Base-by-base conservation (phyloP, 2,888 invertebrate species). In the Punctoribates punctum region DNA sequence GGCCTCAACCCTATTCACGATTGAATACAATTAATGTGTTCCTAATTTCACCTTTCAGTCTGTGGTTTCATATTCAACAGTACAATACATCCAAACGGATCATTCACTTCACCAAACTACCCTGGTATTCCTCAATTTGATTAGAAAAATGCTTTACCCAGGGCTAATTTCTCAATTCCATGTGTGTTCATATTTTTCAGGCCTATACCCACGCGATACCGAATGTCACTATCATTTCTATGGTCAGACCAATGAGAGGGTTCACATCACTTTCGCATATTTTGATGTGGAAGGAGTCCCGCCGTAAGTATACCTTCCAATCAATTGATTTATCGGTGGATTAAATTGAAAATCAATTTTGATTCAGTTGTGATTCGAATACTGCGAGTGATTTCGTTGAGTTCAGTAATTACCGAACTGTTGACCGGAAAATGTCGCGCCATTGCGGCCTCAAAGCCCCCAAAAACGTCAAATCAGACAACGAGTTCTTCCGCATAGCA, bases 361-460 rank as follows among this genome's bases (percentile, higher is more conserved):
- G 20, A 48, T 72, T 48, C 86, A 97, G 96, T 80, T 98, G 97
- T 83, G 92, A 92, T 82, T 91, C 92, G 77, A 88, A 89, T 70
- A 92, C 95, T 1, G 93, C 94, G 60, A 96, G 96, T 82, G 98
- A 98, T 85, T 96, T 91, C 85, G 92, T 98, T 74, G 94, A 96
- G 84, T 95, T 98, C 85, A 96, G 96, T 72, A 98, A 97, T 86
- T 94, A 91, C 83, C 89, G 92, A 88, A 89, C 92, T 78, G 89
- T 90, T 80, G 97, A 98, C 85, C 88, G 92, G 82, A 94, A 94
- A 84, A 93, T 91, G 84, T 88, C 90, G 73, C 88, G 93, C 82
- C 90, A 93, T 83, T 98, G 97, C 84, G 96, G 96, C 9, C 89
- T 90, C 81, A 80, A 81, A 57, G 79, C 80, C 27, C 82, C 82